phyloP scores from a whole-genome alignment of 1,140 invertebrate species.

The Brachionus koreanus region DNA sequence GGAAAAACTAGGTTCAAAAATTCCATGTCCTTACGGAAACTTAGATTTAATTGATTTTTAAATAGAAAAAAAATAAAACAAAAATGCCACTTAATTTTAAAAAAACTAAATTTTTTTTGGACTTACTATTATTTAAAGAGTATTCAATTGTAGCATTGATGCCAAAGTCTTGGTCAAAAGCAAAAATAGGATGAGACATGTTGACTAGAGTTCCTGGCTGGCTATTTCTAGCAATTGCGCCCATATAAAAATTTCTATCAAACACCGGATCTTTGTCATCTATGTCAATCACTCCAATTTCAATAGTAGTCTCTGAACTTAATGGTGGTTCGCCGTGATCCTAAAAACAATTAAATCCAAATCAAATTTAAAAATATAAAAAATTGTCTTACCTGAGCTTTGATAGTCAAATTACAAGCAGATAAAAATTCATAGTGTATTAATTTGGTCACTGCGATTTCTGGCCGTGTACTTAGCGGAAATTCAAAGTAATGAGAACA shows the following conservation, averaged over 20 bases:
- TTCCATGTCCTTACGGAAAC: no score
- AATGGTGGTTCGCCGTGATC: slow-evolving; percentile 17
- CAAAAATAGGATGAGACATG: neutral
- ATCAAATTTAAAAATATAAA: neutral
- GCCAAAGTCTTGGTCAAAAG: slow-evolving; percentile 36
- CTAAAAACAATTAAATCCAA: neutral
- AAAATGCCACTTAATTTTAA: neutral
- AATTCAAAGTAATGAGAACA: slow-evolving; percentile 28
- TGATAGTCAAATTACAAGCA: neutral
- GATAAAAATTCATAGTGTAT: slow-evolving; percentile 23
- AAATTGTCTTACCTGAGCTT: neutral
- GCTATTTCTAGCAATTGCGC: slow-evolving; percentile 9
- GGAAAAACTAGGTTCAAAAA: no score
- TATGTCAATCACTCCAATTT: slow-evolving; percentile 17
- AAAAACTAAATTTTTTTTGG: neutral
- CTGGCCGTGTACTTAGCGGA: slow-evolving; percentile 3
- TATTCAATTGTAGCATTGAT: neutral
- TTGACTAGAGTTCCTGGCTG: neutral
- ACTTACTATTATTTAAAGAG: neutral
- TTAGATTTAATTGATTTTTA: no score
- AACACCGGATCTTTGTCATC: slow-evolving; percentile 42
- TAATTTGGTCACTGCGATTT: neutral
- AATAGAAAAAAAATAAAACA: no score
- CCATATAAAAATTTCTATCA: slow-evolving; percentile 14
- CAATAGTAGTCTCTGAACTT: neutral